phyloP scores from a whole-genome alignment of 92 coral and sea anemone genomes.

The Galaxea fascicularis region DNA sequence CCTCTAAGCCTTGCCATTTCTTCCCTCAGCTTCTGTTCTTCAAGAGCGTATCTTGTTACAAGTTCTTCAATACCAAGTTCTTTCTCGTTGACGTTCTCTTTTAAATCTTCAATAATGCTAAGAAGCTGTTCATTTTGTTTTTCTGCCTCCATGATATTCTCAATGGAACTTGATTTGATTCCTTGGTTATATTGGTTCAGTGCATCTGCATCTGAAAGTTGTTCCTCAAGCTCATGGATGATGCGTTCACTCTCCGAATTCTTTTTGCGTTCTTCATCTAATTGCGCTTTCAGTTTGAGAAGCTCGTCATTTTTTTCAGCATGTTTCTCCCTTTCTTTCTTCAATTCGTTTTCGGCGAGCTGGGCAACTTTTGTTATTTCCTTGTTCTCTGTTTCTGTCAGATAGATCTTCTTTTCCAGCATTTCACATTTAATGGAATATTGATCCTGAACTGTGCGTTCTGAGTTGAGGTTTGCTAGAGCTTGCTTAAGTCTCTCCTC shows the following conservation, averaged over 20 bases:
- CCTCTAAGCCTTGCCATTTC: constrained; percentile 69
- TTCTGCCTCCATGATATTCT: constrained; percentile 79
- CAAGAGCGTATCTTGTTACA: constrained; percentile 83
- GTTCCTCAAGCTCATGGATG: constrained; percentile 77
- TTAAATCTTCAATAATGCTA: constrained; percentile 70
- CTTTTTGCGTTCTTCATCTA: constrained; percentile 61
- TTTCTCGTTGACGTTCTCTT: constrained; percentile 74
- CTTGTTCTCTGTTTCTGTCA: constrained; percentile 70
- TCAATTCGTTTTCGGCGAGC: constrained; percentile 51
- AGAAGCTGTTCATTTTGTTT: constrained; percentile 78
- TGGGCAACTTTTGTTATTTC: constrained; percentile 58
- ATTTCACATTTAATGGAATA: constrained; percentile 75
- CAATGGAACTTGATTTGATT: constrained; percentile 81
- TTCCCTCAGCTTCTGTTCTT: constrained; percentile 77
- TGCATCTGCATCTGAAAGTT: constrained; percentile 78
- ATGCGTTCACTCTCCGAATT: constrained; percentile 58
- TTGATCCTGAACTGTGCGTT: constrained; percentile 76
- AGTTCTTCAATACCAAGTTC: constrained; percentile 86
- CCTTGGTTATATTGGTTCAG: constrained; percentile 76
- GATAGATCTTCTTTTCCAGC: constrained; percentile 68
- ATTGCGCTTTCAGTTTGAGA: constrained; percentile 33
- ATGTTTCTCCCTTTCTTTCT: constrained; percentile 43
- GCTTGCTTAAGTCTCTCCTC: constrained; percentile 65
- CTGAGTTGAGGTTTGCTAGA: constrained; percentile 69
- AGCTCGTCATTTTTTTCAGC: constrained; percentile 54